Base-by-base conservation (phyloP, 2,888 invertebrate genomes). In the Dasysyrphus tricinctus region DNA sequence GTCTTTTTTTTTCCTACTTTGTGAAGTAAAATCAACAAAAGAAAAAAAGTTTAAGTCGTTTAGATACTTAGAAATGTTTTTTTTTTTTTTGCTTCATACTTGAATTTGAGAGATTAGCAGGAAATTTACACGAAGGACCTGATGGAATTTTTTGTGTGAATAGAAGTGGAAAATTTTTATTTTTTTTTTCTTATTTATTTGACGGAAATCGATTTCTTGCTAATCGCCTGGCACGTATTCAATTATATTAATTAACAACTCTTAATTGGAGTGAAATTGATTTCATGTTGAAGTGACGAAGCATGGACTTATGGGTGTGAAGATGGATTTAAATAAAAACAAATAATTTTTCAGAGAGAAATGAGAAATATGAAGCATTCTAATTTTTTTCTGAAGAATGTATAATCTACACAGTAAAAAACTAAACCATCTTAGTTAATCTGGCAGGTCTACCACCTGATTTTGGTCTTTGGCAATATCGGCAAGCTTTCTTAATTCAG, bases 211-310 rank as follows among this genome's bases (percentile, higher is more conserved):
- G 86, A 79, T 86, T 82, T 61, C 72, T 61, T 79, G 78, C 74
- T 78, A 82, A 82, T 82, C 86, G 81, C 47, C 57, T 86, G 72
- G 86, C 74, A 86, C 78, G 72, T 86, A 82, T 86, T 86, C 86
- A 86, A 82, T 86, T 86, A 82, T 82, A 49, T 73, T 72, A 86
- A 86, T 86, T 82, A 82, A 86, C 78, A 82, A 82, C 74, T 65
- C 70, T 82, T 82, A 86, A 86, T 86, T 86, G 82, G 39, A 82
- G 79, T 82, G 78, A 70, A 82, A 82, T 82, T 82, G 82, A 79
- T 85, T 86, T 81, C 72, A 65, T 67, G 39, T n/a, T 74, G 42
- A 51, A 69, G 69, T 56, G 16, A n/a, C n/a, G 16, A 11, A 49
- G 49, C 11, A 0, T 19, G 16, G 16, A 19, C 11, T 19, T 5